Base-by-base conservation (phyloP, 1,140 invertebrate species). In the Sipha flava region DNA sequence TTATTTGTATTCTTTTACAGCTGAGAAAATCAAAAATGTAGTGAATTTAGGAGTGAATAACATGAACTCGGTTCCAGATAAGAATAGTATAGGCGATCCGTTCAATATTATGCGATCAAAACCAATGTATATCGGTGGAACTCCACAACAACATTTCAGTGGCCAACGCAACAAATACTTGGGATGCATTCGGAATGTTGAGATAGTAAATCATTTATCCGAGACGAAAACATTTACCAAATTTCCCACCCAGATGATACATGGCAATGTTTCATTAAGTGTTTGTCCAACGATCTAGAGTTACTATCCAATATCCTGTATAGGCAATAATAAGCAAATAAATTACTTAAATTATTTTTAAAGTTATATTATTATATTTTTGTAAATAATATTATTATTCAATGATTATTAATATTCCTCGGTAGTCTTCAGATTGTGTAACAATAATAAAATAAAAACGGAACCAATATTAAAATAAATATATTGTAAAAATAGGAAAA, bases 121-220 rank as follows among this genome's bases (percentile, higher is more conserved):
- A 82, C 92, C 94, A 0, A 85, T 99, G 1, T 98, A 92, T 85
- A 88, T 98, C 82, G 97, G 97, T 45, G 95, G 96, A 0, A 91
- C 97, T 85, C 91, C 91, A 21, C 16, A 34, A 12, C 82, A 34
- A 12, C 82, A 14, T 5, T 64, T 89, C 85, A 82, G 83, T 82
- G 84, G 86, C 18, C 37, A 16, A 7, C 6, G n/a, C 12, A 64
- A n/a, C 9, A 75, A 62, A 73, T 97, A 90, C 84, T 90, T 94
- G 34, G 96, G 95, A 0, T 97, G 95, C 84, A 92, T 97, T 18
- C 88, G 86, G 57, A 91, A 93, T 82, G 87, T 94, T 1, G 82
- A 87, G n/a, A 90, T 94, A 23, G 90, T 90, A 79, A 45, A 59
- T 18, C 21, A 49, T 21, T 7, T 40, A 18, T 12, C n/a, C 1